A percentile compares a stretch with the other conserved stretches of the same genome.
Evolutionary conservation across 2,113 vertebrate genomes (phyloP).

Genomic region (Globicephala melas): DNA sequence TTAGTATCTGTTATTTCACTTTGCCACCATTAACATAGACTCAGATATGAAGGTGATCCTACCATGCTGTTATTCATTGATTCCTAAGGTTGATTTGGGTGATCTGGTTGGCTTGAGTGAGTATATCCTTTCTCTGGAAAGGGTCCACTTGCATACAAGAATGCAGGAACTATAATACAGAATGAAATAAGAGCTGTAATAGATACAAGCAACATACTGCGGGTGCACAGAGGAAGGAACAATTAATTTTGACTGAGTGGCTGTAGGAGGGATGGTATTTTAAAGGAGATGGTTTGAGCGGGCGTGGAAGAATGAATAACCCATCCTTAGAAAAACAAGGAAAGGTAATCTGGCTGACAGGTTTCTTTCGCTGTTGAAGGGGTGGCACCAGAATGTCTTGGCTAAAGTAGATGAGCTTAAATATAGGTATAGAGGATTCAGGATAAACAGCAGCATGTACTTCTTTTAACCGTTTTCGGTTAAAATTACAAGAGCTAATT

Average conservation of each 20-base stretch:
- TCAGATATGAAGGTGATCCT: conserved; percentile 15
- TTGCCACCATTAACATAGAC: conserved; percentile 18
- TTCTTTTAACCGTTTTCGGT: conserved; percentile 30
- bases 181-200: conserved; percentile 52
- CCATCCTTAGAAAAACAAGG: conserved; percentile 48
- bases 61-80: conserved; percentile 6
- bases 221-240: conserved; percentile 55
- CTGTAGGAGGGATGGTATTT: conserved; percentile 64
- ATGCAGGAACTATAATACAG: conserved; percentile 44
- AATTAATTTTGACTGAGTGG: conserved; percentile 69
- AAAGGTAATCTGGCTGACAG: conserved; percentile 62
- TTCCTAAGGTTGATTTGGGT: conserved; percentile 27
- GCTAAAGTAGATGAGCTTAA: conserved; percentile 58
- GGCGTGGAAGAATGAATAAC: conserved; percentile 60
- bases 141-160: background rate
- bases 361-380: conserved; percentile 48
- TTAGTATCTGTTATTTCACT: background rate
- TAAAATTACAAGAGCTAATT: conserved; percentile 21
- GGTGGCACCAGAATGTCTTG: conserved; percentile 36
- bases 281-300: conserved; percentile 61
- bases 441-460: conserved; percentile 38
- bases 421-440: conserved; percentile 46
- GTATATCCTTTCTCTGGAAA: conserved; percentile 42
- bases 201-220: conserved; percentile 33
- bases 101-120: background rate